A percentile compares a stretch with the other conserved stretches of the same genome.
Evolutionary conservation across 2,888 invertebrate genomes (phyloP).

Genomic region (Andrena minutula): DNA sequence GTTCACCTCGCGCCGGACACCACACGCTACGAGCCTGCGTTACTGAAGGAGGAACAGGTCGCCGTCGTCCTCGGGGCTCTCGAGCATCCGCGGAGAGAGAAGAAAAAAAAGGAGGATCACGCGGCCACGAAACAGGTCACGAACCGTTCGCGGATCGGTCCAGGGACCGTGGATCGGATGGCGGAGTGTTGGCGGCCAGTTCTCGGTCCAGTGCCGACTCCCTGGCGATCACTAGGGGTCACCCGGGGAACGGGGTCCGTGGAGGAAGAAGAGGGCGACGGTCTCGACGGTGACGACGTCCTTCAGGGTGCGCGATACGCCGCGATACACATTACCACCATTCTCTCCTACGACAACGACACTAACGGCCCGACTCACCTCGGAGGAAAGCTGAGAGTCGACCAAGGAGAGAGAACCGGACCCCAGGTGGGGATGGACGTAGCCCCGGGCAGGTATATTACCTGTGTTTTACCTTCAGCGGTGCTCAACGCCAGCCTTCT

Average conservation of each 20-base stretch:
- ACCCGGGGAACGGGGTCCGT: constrained; percentile 5
- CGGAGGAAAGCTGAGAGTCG: constrained; percentile 69
- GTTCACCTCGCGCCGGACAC: constrained; percentile 64
- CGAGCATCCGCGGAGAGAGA: constrained; percentile 60
- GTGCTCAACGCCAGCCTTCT: constrained; percentile 66
- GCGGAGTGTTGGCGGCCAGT: neutral
- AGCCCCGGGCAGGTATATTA: constrained; percentile 77
- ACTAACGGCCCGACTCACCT: constrained; percentile 73
- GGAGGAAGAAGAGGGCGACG: constrained; percentile 3
- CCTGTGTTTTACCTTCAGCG: constrained; percentile 75
- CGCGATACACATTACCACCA: constrained; percentile 70
- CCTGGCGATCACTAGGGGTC: neutral
- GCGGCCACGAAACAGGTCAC: constrained; percentile 53
- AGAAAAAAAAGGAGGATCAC: neutral
- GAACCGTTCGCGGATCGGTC: constrained; percentile 50
- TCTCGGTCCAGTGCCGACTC: neutral
- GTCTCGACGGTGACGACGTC: constrained; percentile 53
- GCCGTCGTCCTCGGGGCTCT: constrained; percentile 44
- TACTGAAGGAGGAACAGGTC: constrained; percentile 44
- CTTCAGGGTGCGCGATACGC: constrained; percentile 69
- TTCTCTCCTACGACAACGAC: constrained; percentile 72
- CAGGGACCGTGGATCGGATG: constrained; percentile 4
- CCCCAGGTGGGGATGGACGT: constrained; percentile 70
- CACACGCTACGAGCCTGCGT: constrained; percentile 46
- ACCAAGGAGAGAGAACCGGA: constrained; percentile 71